A percentile compares a stretch with the other conserved stretches of the same genome.
phyloP scores from a whole-genome alignment of 64 coral and sea anemone genomes.

The Stylophora pistillata region DNA sequence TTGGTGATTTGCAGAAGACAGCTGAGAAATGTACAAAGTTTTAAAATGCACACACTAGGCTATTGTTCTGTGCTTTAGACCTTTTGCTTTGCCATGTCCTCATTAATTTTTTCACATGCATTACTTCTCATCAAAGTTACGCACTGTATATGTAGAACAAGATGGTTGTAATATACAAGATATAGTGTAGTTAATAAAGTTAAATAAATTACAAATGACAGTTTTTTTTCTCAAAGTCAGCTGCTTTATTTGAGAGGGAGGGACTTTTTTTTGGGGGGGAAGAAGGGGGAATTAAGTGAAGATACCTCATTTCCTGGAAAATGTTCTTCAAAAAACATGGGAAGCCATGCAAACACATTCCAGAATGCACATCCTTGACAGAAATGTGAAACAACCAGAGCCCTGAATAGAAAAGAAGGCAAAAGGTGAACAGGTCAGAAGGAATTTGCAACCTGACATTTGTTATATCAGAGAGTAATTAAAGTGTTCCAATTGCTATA shows the following conservation, averaged over 20 bases:
- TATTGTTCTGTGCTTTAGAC: too few relatives aligned
- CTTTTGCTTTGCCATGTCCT: too few relatives aligned
- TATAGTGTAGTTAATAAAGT: neutral
- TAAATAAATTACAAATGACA: neutral
- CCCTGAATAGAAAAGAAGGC: constrained; percentile 33
- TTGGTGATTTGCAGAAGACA: too few relatives aligned
- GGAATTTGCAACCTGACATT: neutral
- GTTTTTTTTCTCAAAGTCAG: neutral
- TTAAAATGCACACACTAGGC: too few relatives aligned
- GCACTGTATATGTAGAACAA: too few relatives aligned
- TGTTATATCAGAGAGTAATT: too few relatives aligned
- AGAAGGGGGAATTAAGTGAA: neutral
- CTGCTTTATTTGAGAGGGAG: neutral
- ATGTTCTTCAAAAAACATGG: constrained; percentile 79
- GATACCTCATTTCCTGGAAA: constrained; percentile 68
- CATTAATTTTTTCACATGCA: too few relatives aligned
- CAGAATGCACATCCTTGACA: constrained; percentile 66
- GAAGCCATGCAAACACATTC: constrained; percentile 84
- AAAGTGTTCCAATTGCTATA: too few relatives aligned
- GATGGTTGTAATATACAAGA: neutral
- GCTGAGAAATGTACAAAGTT: too few relatives aligned
- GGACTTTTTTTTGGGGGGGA: neutral
- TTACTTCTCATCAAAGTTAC: too few relatives aligned
- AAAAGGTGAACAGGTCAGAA: neutral
- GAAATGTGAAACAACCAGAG: constrained; percentile 60